A percentile compares a stretch with the other conserved stretches of the same genome.
phyloP scores from a whole-genome alignment of 1,140 invertebrate species.

The Tetragonula clypearis region DNA sequence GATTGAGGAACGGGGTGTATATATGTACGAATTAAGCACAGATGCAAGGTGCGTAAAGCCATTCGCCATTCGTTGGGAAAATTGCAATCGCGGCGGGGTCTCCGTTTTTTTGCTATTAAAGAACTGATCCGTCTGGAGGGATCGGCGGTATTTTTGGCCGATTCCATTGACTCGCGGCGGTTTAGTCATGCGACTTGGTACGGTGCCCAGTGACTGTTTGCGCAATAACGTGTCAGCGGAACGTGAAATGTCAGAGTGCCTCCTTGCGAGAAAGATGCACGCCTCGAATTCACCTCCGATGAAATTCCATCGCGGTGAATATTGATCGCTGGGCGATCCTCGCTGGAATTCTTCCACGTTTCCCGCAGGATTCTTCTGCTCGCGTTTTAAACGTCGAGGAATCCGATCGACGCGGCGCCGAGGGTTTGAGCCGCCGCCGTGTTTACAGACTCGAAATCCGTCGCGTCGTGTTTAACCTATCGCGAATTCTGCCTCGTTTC shows the following conservation, averaged over 20 bases:
- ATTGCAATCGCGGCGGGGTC: no score
- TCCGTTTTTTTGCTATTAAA: constrained; percentile 21
- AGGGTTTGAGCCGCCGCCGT: not conserved
- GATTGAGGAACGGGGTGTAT: no score
- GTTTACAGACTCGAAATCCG: not conserved
- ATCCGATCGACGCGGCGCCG: not conserved
- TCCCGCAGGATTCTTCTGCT: no score
- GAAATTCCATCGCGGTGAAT: constrained; percentile 42
- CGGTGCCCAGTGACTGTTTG: constrained; percentile 41
- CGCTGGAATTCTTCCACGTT: not conserved
- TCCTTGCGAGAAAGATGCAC: not conserved
- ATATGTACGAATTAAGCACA: no score
- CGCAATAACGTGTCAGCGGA: constrained; percentile 50
- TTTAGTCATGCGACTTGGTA: constrained; percentile 47
- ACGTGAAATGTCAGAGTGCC: constrained; percentile 58
- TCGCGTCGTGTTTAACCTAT: not conserved
- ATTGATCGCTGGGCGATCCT: constrained; percentile 41
- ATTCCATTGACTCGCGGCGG: constrained; percentile 37
- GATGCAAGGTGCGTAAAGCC: not conserved
- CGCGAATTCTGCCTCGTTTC: not conserved
- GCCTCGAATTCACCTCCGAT: constrained; percentile 6
- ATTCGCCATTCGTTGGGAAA: not conserved
- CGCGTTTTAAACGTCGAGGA: not conserved
- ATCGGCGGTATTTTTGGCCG: constrained; percentile 42
- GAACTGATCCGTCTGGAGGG: not conserved